Evolutionary conservation across 2,113 vertebrate species (phyloP), one percentile per base, ranked within the genome.

Genomic region (Oncorhynchus nerka): DNA sequence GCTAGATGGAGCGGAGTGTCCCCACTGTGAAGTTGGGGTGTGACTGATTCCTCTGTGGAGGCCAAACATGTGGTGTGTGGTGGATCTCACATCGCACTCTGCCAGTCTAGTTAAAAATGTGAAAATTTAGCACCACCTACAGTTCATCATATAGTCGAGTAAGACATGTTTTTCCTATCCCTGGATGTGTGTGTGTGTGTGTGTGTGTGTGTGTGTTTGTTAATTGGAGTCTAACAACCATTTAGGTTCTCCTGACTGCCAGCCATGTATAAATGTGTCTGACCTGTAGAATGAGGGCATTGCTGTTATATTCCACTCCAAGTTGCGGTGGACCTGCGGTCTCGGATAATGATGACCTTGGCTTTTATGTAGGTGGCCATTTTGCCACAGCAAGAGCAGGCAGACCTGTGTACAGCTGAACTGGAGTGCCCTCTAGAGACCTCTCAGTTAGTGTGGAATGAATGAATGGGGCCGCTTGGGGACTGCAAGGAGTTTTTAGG

Each of bases 281-380:
- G 62, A 70, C 55, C 28, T 73, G 80, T 68, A 22, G 24, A 69
- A 15, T 75, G 80, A 80, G 74, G 51, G 20, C 80, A 20, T 66
- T 71, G 45, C 80, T n/a, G 30, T 15, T 73, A 30, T 71, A 66
- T 79, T 75, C 61, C 59, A 65, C 70, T 77, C 16, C 20, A 65
- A n/a, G 13, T 66, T 28, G 49, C 20, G 73, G 73, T 75, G 26
- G 49, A 57, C 9, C 71, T 78, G 59, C 7, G 32, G 30, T 49
- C 9, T 64, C 64, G 5, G 83, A 66, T 73, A 80, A 83, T 57
- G 61, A 20, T 73, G 69, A 73, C 67, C 34, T 80, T 69, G 39
- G 64, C 79, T 61, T 79, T 79, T 67, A 75, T 59, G 45, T 30
- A 65, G n/a, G 34, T 5, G 32, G 59, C 71, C 78, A 73, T 80